Evolutionary conservation across 2,797 vertebrate species (phyloP).

Genomic region (Enteromius anoplus): DNA sequence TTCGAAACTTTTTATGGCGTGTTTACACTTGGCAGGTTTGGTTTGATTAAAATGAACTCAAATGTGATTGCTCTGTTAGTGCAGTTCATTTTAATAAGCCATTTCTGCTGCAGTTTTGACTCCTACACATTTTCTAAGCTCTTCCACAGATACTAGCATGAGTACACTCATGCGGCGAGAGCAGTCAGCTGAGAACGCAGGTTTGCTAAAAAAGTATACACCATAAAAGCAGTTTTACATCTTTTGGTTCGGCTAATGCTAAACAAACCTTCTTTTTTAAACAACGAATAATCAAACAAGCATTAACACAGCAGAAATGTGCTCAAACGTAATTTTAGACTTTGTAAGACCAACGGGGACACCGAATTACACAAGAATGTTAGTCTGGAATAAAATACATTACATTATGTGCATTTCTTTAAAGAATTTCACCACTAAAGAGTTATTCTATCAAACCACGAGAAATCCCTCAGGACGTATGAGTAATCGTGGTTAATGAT

Average conservation of each 20-base stretch:
- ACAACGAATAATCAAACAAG: background rate
- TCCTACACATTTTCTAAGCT: background rate
- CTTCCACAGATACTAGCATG: background rate
- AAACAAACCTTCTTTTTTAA: background rate
- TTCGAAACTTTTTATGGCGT: background rate
- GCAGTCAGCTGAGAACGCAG: background rate
- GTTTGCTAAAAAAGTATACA: background rate
- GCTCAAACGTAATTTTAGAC: background rate
- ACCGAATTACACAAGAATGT: background rate
- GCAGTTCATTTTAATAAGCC: background rate
- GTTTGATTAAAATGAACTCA: background rate
- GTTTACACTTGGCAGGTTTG: background rate
- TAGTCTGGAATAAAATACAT: background rate
- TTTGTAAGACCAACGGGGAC: background rate
- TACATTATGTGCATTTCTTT: background rate
- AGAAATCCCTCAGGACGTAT: constrained; percentile 24
- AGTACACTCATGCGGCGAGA: background rate
- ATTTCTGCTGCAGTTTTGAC: background rate
- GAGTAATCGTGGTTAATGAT: constrained; percentile 34
- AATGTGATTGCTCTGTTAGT: background rate
- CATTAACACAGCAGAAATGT: background rate
- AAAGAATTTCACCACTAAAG: constrained; percentile 17
- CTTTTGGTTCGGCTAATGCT: background rate
- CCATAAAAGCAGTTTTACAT: background rate
- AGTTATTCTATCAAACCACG: constrained; percentile 32